Evolutionary conservation across 2,888 invertebrate genomes (phyloP), one percentile per base, ranked within the genome.

Genomic region (Drosophila tanythrix): DNA sequence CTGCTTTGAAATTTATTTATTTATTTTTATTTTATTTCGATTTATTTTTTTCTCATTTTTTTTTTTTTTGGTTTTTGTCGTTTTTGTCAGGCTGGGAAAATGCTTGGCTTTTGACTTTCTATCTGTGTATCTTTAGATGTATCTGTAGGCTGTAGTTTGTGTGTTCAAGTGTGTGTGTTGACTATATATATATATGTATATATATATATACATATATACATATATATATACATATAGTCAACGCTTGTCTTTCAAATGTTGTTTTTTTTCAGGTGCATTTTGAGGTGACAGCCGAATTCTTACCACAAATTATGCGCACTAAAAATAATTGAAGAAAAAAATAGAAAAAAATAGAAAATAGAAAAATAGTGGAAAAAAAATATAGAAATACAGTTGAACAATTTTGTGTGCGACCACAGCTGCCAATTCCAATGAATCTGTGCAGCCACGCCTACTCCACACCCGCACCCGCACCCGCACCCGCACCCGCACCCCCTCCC

Each of bases 301-400:
- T 81, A 66, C 59, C 86, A 73, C 74, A 74, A 90, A 88, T 90
- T 87, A 90, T 90, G 90, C 89, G 89, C 89, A 89, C 90, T 81
- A 90, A 89, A 90, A 89, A 87, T 87, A 90, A 88, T 83, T 87
- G 79, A 73, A 57, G 6, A 70, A 55, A 52, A 25, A 35, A 38
- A 25, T 15, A 40, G 33, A 10, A 33, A 33, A 10, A 50, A 40
- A 38, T 7, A n/a, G 48, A 36, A 27, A 27, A n/a, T 33, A 11
- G 33, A 70, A 36, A 36, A 46, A 21, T 36, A 36, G 15, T 13
- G 13, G 21, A 25, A 43, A 70, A 43, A 21, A 43, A 21, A 43
- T 21, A 51, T 51, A n/a, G 51, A 29, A 29, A 29, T 29, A 51
- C 10, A 51, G 51, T 29, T 29, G 38, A 29, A 31, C 10, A 58